Evolutionary conservation across 2,113 vertebrate species (phyloP).

Genomic region (Agelaius phoeniceus): DNA sequence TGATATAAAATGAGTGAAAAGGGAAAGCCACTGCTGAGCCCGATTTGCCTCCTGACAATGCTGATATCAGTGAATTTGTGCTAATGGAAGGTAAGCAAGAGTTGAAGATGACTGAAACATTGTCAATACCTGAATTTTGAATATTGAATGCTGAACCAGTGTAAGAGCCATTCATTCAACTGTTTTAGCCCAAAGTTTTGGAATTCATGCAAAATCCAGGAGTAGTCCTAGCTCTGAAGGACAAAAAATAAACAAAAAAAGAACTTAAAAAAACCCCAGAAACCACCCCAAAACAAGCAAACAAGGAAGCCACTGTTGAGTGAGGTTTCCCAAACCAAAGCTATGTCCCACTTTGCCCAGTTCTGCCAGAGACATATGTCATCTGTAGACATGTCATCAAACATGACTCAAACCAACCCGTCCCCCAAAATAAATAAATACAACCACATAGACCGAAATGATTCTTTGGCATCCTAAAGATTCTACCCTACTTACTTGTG

Average conservation of each 20-base stretch:
- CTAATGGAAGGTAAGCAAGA: not conserved
- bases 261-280: not conserved
- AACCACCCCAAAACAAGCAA: slow-evolving; percentile 3
- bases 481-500: slow-evolving; percentile 36
- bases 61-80: not conserved
- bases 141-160: not conserved
- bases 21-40: not conserved
- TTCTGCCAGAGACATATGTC: slow-evolving; percentile 20
- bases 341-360: not conserved
- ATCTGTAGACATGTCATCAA: not conserved
- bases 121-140: not conserved
- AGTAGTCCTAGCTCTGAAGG: not conserved
- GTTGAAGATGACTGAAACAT: not conserved
- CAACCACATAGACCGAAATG: not conserved
- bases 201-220: not conserved
- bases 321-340: slow-evolving; percentile 46
- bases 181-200: not conserved
- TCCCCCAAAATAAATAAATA: slow-evolving; percentile 28
- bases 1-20: not conserved
- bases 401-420: slow-evolving; percentile 24
- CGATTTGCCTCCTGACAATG: fast-evolving
- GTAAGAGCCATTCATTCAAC: not conserved
- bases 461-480: slow-evolving; percentile 26
- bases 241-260: not conserved
- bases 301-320: slow-evolving; percentile 38